These are phyloP conservation scores for Lates calcarifer DNA, from an alignment of 2,113 vertebrate species.

Conservation along the genomic window DNA sequence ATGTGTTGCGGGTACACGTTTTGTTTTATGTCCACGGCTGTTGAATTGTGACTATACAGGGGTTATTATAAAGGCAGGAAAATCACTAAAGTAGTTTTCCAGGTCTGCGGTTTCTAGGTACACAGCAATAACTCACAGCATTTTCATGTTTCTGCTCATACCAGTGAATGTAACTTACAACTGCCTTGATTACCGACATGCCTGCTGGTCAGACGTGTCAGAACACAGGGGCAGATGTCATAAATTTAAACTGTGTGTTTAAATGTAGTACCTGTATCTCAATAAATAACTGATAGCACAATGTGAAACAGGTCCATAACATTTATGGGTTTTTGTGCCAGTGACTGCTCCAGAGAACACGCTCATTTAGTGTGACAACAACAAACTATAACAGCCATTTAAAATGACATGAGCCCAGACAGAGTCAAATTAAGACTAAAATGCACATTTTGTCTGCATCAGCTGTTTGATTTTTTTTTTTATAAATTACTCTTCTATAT, in stretches of 20 bases:
- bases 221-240: neutral
- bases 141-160: constrained; percentile 43
- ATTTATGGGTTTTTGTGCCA: neutral
- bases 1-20: constrained; percentile 27
- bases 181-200: constrained; percentile 10
- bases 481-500: neutral
- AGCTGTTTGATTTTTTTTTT: neutral
- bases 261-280: neutral
- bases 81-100: constrained; percentile 55
- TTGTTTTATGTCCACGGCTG: constrained; percentile 21
- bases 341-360: neutral
- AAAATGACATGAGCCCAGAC: neutral
- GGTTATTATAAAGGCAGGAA: constrained; percentile 36
- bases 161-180: constrained; percentile 17
- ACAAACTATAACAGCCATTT: neutral
- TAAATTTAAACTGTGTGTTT: constrained; percentile 13
- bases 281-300: neutral
- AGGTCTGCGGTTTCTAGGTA: constrained; percentile 39
- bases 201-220: constrained; percentile 5
- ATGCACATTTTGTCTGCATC: neutral
- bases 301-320: neutral
- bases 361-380: neutral
- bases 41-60: constrained; percentile 10
- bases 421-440: neutral
- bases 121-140: constrained; percentile 26